Base-by-base conservation (phyloP, 2,888 invertebrate species). In the Leucozona laternaria region DNA sequence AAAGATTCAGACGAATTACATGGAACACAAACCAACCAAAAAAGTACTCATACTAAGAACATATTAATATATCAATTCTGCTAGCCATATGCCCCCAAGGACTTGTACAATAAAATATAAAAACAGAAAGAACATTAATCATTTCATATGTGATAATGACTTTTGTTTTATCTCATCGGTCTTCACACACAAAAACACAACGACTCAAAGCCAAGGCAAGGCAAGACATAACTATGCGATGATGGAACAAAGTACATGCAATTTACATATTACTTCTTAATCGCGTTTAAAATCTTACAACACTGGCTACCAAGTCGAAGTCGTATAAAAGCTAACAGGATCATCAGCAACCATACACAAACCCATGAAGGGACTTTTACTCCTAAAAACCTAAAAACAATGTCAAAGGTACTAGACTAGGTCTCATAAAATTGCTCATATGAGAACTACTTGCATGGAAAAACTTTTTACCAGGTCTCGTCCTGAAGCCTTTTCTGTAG, bases 251-350 rank as follows among this genome's bases (percentile, higher is more conserved):
- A 48, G 71, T 79, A 80, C 79, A 80, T 85, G 80, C 80, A 79
- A 85, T 80, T 85, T 80, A 80, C 80, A 85, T 85, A 79, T 62
- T 55, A 79, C 72, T 77, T 77, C 60, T 79, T 79, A 76, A 84
- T 84, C 84, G 58, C 60, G 55, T 84, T 76, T 71, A 64, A 68
- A 76, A 84, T 77, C 79, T 70, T 76, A 71, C 75, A 82, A 77
- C 77, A 22, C 66, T 50, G 31, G 77, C 71, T 72, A 77, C 77
- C 77, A 11, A 20, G 22, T 37, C 34, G 6, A 13, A 40, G 40
- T 40, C 40, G 40, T 40, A 15, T 40, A 40, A 15, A 5, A 40
- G 11, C 13, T 71, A 70, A 66, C 45, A 57, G 15, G n/a, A 31
- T 57, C 55, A 40, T 64, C 66, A 68, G 15, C 10, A 50, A 50